These are phyloP conservation scores for Chaunax sp. DNA, from an alignment of 2,797 vertebrate species.

Conservation along the genomic window DNA sequence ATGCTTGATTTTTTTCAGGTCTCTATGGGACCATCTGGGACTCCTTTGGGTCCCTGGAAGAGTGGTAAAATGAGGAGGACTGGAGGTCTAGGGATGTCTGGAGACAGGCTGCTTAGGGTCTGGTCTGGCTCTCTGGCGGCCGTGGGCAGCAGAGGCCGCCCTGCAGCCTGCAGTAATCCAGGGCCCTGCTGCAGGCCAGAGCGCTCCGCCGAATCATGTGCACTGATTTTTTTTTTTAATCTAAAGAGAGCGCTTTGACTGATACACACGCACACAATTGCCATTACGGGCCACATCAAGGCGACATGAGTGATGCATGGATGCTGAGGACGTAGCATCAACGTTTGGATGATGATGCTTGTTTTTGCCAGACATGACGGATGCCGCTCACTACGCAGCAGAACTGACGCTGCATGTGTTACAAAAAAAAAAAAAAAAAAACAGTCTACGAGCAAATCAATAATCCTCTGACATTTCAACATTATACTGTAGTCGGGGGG, in stretches of 20 bases:
- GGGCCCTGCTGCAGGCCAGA: conserved; percentile 66
- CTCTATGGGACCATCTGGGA: background rate
- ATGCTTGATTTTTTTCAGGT: background rate
- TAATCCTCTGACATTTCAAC: background rate
- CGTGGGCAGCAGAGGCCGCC: conserved; percentile 56
- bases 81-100: background rate
- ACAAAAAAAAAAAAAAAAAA: conserved; percentile 10
- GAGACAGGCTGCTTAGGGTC: conserved; percentile 23
- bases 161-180: conserved; percentile 69
- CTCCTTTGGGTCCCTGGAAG: background rate
- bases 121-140: conserved; percentile 24
- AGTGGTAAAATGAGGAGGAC: background rate
- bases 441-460: background rate
- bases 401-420: conserved; percentile 41
- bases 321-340: conserved; percentile 65
- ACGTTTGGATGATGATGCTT: conserved; percentile 63
- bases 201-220: conserved; percentile 26
- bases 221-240: background rate
- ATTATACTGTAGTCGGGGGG: background rate
- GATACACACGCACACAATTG: no score
- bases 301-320: conserved; percentile 35
- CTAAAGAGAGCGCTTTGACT: background rate
- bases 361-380: conserved; percentile 75
- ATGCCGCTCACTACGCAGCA: conserved; percentile 74
- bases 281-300: background rate